Evolutionary conservation across 2,797 vertebrate genomes (phyloP).

Genomic region (Rhabdophis nuchalis): DNA sequence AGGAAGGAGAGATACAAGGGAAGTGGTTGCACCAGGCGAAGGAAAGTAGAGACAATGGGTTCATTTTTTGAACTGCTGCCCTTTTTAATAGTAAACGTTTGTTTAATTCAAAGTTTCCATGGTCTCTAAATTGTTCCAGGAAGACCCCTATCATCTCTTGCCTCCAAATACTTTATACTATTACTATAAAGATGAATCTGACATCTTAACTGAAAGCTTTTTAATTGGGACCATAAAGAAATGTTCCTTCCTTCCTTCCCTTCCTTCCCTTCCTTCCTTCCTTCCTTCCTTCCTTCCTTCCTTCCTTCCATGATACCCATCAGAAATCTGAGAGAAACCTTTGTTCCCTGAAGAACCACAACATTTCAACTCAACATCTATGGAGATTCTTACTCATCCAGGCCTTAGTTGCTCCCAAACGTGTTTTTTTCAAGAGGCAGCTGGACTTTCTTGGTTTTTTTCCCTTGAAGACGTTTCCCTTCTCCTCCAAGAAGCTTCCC

Average conservation of each 20-base stretch:
- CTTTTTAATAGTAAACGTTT: not conserved
- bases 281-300: too few relatives aligned
- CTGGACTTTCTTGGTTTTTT: too few relatives aligned
- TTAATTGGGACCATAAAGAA: too few relatives aligned
- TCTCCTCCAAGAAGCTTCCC: too few relatives aligned
- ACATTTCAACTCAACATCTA: too few relatives aligned
- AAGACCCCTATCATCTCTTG: not conserved
- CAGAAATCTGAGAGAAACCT: too few relatives aligned
- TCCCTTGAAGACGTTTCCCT: too few relatives aligned
- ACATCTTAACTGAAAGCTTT: not conserved
- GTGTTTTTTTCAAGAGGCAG: too few relatives aligned
- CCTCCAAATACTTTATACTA: not conserved
- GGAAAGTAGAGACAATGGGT: not conserved
- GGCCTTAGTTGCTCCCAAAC: not conserved
- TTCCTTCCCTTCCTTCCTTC: too few relatives aligned
- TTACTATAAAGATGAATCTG: not conserved
- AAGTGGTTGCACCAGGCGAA: not conserved
- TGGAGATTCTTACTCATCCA: not conserved
- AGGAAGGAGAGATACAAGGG: not conserved
- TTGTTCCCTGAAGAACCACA: too few relatives aligned
- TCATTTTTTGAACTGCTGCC: not conserved
- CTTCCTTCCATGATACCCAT: too few relatives aligned
- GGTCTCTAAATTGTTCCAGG: not conserved
- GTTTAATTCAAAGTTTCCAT: not conserved
- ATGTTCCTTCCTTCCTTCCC: too few relatives aligned